Percentiles rank a stretch among this genome's conserved stretches.
phyloP scores from a whole-genome alignment of 2,113 vertebrate genomes.

The Excalfactoria chinensis region DNA sequence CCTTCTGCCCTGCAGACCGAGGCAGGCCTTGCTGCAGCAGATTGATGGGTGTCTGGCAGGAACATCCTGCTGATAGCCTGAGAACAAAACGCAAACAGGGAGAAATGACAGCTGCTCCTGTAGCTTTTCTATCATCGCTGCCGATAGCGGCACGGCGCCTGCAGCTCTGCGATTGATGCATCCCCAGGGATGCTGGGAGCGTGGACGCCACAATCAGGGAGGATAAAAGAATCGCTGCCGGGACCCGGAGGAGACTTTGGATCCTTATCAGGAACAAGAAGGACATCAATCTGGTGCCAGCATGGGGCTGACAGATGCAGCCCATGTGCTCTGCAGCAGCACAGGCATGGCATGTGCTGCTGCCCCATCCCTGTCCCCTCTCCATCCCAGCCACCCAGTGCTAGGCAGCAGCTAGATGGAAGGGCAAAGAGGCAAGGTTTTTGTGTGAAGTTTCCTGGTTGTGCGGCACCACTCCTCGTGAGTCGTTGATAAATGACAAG shows the following conservation, averaged over 20 bases:
- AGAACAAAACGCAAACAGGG: slow-evolving; percentile 70
- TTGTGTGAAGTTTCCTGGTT: not conserved
- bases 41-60: slow-evolving; percentile 67
- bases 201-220: slow-evolving; percentile 62
- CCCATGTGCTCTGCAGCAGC: not conserved
- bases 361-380: not conserved
- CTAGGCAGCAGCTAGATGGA: not conserved
- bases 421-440: not conserved
- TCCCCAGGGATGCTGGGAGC: slow-evolving; percentile 28
- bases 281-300: slow-evolving; percentile 69
- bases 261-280: slow-evolving; percentile 76
- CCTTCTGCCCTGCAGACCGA: not conserved
- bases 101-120: slow-evolving; percentile 74
- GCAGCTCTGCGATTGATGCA: slow-evolving; percentile 60
- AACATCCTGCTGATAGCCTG: slow-evolving; percentile 62
- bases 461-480: too few species aligned
- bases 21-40: not conserved
- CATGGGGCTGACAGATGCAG: not conserved
- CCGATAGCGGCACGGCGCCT: slow-evolving; percentile 59
- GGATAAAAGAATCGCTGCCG: slow-evolving; percentile 71
- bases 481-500: not conserved
- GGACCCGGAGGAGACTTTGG: slow-evolving; percentile 66
- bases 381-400: not conserved
- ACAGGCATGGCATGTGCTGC: not conserved
- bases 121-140: slow-evolving; percentile 72